Conservation (phyloP, 1,140 invertebrate genomes). For the Ladona fulva region DNA sequence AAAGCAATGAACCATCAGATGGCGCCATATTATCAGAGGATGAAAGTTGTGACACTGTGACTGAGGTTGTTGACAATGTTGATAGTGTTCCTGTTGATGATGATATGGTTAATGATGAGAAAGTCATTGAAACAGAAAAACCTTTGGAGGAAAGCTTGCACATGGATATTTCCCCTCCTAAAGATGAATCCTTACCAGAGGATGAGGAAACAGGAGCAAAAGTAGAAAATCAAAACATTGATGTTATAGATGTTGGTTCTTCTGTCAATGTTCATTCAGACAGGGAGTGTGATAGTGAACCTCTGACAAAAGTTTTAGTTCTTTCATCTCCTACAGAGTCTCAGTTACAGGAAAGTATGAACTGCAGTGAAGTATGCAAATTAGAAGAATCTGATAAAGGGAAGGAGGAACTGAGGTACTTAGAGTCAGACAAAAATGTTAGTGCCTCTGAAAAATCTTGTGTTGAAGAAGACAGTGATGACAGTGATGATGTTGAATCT, state of each 20-base stretch:
- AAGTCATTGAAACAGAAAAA: not conserved
- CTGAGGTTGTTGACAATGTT: not conserved
- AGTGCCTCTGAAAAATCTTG: not conserved
- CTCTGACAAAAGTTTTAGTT: not conserved
- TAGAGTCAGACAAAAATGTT: not conserved
- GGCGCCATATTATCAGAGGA: not conserved
- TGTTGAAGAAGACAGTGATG: not conserved
- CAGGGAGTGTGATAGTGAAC: not conserved
- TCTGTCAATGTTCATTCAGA: not conserved
- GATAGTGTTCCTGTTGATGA: not conserved
- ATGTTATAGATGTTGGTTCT: not conserved
- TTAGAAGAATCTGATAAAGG: not conserved
- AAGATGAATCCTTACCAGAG: not conserved
- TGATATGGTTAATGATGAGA: not conserved
- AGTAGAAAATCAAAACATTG: not conserved
- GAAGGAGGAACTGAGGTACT: not conserved
- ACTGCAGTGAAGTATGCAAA: not conserved
- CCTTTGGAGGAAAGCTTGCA: not conserved
- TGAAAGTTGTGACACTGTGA: not conserved
- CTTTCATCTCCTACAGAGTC: not conserved
- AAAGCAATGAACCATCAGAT: not conserved
- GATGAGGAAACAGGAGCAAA: not conserved
- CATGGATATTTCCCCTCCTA: not conserved
- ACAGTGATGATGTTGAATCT: not conserved
- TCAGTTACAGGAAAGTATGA: not conserved